phyloP scores from a whole-genome alignment of 2,113 vertebrate species.

The Terrapene triunguis region DNA sequence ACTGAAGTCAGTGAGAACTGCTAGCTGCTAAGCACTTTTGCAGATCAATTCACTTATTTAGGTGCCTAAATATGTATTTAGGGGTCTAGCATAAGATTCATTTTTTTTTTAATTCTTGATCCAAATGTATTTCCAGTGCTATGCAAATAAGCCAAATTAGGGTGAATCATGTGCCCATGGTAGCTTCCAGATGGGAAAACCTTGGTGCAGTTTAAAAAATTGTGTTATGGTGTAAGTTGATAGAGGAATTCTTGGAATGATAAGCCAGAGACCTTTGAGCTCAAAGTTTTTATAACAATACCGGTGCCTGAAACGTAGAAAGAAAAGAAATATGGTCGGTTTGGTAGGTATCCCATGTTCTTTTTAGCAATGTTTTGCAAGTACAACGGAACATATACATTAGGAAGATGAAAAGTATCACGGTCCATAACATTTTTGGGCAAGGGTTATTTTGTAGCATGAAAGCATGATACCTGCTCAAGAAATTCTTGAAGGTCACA shows the following conservation, averaged over 20 bases:
- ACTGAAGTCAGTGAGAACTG: neutral
- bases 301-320: neutral
- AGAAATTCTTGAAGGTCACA: constrained; percentile 88
- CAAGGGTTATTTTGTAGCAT: neutral
- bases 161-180: neutral
- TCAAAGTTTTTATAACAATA: neutral
- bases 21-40: neutral
- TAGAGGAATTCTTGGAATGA: neutral
- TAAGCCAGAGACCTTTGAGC: neutral
- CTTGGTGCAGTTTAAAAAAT: neutral
- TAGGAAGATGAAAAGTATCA: neutral
- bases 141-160: neutral
- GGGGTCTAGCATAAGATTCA: neutral
- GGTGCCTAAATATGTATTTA: neutral
- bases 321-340: neutral
- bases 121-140: neutral
- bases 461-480: constrained; percentile 82
- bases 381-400: fast-evolving
- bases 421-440: neutral
- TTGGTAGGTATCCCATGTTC: neutral
- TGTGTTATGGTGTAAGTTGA: neutral
- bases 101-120: neutral
- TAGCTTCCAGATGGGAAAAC: neutral
- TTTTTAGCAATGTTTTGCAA: neutral
- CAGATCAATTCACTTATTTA: neutral